These are phyloP conservation scores for Oreochromis aureus DNA, from an alignment of 2,113 vertebrate species.

Conservation along the genomic window DNA sequence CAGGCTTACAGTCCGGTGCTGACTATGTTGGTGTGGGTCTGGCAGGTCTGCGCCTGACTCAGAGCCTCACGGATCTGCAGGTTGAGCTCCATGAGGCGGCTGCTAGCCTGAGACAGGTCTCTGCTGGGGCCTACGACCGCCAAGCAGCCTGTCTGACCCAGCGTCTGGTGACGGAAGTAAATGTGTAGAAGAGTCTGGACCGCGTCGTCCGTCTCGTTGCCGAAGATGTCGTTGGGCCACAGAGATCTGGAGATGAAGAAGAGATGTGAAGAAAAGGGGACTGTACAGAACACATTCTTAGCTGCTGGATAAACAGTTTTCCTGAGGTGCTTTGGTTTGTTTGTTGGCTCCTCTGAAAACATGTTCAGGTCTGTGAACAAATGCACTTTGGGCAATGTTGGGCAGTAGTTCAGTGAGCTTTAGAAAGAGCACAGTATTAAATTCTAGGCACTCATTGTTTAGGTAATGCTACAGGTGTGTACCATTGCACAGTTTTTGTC, in stretches of 20 bases:
- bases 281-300: not conserved
- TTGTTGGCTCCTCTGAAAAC: not conserved
- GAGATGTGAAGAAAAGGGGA: not conserved
- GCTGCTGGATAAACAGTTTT: not conserved
- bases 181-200: slow-evolving; percentile 93
- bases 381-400: not conserved
- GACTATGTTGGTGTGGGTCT: slow-evolving; percentile 59
- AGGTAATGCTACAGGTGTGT: not conserved
- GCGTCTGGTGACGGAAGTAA: slow-evolving; percentile 94
- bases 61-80: slow-evolving; percentile 93
- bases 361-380: not conserved
- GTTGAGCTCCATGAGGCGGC: slow-evolving; percentile 95
- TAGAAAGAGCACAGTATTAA: not conserved
- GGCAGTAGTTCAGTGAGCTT: fast-evolving
- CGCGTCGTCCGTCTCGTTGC: slow-evolving; percentile 84
- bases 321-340: not conserved
- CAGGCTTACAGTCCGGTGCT: slow-evolving; percentile 84
- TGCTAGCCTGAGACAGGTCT: slow-evolving; percentile 88
- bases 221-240: slow-evolving; percentile 97
- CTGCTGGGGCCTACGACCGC: slow-evolving; percentile 89
- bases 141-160: slow-evolving; percentile 93
- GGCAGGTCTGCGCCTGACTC: slow-evolving; percentile 80
- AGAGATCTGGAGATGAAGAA: slow-evolving; percentile 71
- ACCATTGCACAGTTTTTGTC: not conserved
- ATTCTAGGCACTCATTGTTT: not conserved